Evolutionary conservation across 2,888 invertebrate species (phyloP), one percentile per base, ranked within the genome.

Genomic region (Stenodera caucasica): DNA sequence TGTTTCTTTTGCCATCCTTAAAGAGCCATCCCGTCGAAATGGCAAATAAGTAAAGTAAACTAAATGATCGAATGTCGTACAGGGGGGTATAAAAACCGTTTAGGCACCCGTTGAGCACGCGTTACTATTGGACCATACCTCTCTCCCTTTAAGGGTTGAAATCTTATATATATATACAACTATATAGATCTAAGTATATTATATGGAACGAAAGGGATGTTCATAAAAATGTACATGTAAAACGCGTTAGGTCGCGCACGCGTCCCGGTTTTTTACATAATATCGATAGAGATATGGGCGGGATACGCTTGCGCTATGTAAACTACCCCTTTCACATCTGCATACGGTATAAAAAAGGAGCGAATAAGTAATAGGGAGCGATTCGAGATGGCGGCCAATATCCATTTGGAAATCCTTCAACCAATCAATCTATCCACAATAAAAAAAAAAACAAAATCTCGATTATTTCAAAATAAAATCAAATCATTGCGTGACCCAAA

Each of bases 281-380:
- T 79, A 79, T 80, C 80, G 77, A 80, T 80, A 77, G 75, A 45
- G 75, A 78, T 78, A 77, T 77, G 78, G 78, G 78, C 76, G 78
- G 75, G 75, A 71, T 77, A 76, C 75, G 77, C 77, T 72, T 77
- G 78, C 77, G 76, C 78, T 68, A 73, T 77, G 65, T 68, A 73
- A 75, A 74, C 73, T 74, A 76, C 75, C 77, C 77, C 75, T 76
- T 77, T 74, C 70, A 69, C 74, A 76, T 78, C 76, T 77, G 77
- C 77, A 78, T 77, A 77, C 70, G 65, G 67, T 53, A 26, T 26
- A 26, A 26, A 26, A 26, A 26, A 26, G 26, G 5, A 5, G 26
- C 2, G 26, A 73, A 26, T 26, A 26, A 2, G 26, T 4, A 4
- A 26, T 26, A 26, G 26, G 75, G 69, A 61, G 55, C 63, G 58